Base-by-base conservation (phyloP, 2,888 invertebrate genomes). In the Hirtodrosophila histrioides region DNA sequence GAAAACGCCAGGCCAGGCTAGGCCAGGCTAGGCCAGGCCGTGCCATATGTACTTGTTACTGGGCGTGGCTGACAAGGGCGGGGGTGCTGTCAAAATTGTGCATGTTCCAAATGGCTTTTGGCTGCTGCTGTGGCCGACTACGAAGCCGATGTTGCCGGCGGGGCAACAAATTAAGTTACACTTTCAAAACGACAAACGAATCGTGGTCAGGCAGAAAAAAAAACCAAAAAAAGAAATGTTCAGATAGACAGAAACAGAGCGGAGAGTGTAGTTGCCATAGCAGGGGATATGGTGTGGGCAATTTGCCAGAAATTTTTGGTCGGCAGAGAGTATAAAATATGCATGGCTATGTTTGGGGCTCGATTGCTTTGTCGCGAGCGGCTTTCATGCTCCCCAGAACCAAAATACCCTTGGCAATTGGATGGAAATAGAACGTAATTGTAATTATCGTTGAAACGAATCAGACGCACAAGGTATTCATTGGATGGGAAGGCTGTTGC, bases 21-120 rank as follows among this genome's bases (percentile, higher is more conserved):
- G 46, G 2, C 27, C 10, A 24, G 46, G 7, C 41, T 36, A 9
- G 50, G 40, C 40, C 51, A 41, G 39, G n/a, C 43, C 27, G 23
- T 75, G 55, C 58, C 69, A 63, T 65, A 75, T 72, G 73, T 86
- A 80, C 86, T 83, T 74, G 74, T 71, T 65, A 83, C 43, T 66
- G 62, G 73, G 69, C 61, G 65, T 67, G 73, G 29, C 54, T 40
- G 37, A 39, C 1, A 17, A 23, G 40, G 63, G 51, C n/a, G 65
- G 12, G 40, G 44, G 35, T 74, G 63, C 78, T 85, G 78, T 87
- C 78, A 82, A 84, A 82, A 86, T 81, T 86, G 87, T 84, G 67
- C 74, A 84, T 86, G 87, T 78, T 63, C 68, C 75, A 69, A 84
- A 86, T 86, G 81, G 78, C 46, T 86, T 82, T 83, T 77, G 78